A percentile compares a stretch with the other conserved stretches of the same genome.
Conservation (phyloP, 2,888 invertebrate genomes). For the Carcina quercana region DNA sequence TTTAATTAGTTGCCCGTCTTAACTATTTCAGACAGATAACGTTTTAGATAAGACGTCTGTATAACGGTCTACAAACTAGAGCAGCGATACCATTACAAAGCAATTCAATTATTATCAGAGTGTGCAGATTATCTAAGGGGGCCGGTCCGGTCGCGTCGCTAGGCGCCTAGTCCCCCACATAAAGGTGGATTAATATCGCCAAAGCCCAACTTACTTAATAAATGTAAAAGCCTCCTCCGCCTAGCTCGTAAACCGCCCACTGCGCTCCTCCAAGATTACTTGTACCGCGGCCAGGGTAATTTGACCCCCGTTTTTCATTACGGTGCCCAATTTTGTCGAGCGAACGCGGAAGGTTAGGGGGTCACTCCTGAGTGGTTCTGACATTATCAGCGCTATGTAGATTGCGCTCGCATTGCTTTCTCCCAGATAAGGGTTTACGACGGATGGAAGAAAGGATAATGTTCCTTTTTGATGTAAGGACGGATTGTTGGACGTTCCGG, state of each 20-base stretch:
- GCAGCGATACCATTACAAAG: no score
- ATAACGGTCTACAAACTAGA: no score
- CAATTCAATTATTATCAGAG: no score
- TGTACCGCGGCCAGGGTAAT: constrained; percentile 49
- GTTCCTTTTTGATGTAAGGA: constrained; percentile 62
- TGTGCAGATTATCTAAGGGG: no score
- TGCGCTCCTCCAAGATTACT: constrained; percentile 67
- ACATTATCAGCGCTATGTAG: constrained; percentile 72
- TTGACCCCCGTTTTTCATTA: constrained; percentile 53
- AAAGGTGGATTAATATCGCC: constrained; percentile 73
- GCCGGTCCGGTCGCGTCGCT: no score
- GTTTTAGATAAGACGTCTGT: no score
- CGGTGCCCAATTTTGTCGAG: constrained; percentile 22
- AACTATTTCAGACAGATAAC: no score
- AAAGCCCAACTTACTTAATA: constrained; percentile 76
- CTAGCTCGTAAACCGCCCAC: constrained; percentile 66
- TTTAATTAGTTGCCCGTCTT: no score
- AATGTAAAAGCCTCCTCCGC: constrained; percentile 74
- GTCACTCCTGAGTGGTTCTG: constrained; percentile 39
- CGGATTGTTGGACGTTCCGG: constrained; percentile 45
- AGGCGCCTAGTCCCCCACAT: constrained; percentile 61
- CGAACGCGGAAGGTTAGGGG: constrained; percentile 30
- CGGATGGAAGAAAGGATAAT: constrained; percentile 68
- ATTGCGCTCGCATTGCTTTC: constrained; percentile 67
- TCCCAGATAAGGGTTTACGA: constrained; percentile 67